Percentiles rank a stretch among this genome's conserved stretches.
Evolutionary conservation across 2,113 vertebrate genomes (phyloP).

Genomic region (Gobio gobio): DNA sequence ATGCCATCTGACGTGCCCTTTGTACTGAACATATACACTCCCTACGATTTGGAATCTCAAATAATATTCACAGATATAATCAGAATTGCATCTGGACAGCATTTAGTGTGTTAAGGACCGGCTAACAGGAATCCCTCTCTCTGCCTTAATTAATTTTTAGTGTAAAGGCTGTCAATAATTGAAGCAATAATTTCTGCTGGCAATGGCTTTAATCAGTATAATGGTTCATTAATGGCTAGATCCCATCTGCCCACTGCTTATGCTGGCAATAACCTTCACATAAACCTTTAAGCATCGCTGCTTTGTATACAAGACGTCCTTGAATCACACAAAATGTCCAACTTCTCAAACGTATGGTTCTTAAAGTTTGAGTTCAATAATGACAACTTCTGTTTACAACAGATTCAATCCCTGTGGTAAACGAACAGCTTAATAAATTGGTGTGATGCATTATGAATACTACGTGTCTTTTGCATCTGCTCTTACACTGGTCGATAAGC

Average conservation of each 20-base stretch:
- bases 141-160: conserved; percentile 40
- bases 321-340: background rate
- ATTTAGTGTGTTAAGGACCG: conserved; percentile 12
- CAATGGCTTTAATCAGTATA: conserved; percentile 50
- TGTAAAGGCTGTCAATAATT: conserved; percentile 46
- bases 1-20: background rate
- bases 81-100: background rate
- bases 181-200: conserved; percentile 49
- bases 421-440: background rate
- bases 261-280: conserved; percentile 3
- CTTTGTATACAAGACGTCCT: background rate
- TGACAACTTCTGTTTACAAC: background rate
- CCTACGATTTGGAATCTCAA: background rate
- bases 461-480: background rate
- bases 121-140: conserved; percentile 28
- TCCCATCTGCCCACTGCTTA: conserved; percentile 48
- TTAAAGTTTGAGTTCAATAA: background rate
- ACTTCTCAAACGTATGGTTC: background rate
- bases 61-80: conserved; percentile 1
- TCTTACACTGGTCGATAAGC: conserved; percentile 10
- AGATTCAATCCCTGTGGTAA: background rate
- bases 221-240: conserved; percentile 44
- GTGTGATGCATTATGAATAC: background rate
- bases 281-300: conserved; percentile 21
- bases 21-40: background rate